These are phyloP conservation scores for Sprattus sprattus DNA, from an alignment of 2,113 vertebrate genomes.

Conservation along the genomic window DNA sequence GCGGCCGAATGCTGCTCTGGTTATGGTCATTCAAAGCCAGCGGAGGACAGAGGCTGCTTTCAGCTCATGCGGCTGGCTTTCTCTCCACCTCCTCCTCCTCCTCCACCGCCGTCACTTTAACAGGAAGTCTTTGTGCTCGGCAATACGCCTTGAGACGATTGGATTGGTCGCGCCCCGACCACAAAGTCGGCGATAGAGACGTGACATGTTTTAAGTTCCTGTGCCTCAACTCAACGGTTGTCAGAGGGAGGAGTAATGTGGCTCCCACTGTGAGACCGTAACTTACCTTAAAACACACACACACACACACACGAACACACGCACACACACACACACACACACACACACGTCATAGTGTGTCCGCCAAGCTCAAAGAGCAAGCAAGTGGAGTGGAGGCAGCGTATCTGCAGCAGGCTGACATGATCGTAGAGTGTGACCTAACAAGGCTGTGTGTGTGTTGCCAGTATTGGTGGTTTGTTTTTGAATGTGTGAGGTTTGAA, in stretches of 20 bases:
- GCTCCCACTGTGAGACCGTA: neutral
- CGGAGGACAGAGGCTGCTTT: constrained; percentile 8
- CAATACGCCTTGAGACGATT: neutral
- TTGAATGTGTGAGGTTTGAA: neutral
- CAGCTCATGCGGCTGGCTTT: neutral
- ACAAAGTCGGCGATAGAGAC: neutral
- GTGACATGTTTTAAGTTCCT: constrained; percentile 13
- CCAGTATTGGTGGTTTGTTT: neutral
- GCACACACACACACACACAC: neutral
- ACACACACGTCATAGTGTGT: neutral
- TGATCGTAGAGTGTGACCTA: neutral
- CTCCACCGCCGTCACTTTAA: neutral
- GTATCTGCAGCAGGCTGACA: neutral
- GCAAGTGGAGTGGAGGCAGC: neutral
- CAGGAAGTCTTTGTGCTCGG: constrained; percentile 13
- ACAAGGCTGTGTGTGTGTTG: neutral
- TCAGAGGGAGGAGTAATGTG: neutral
- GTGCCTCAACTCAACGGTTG: neutral
- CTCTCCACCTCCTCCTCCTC: neutral
- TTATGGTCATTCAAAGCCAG: neutral
- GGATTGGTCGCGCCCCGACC: constrained; percentile 1
- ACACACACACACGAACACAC: neutral
- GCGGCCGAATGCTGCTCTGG: neutral
- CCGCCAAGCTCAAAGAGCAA: neutral
- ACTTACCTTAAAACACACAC: neutral